Conservation (phyloP, 1,140 invertebrate species). For the Zophobas morio region DNA sequence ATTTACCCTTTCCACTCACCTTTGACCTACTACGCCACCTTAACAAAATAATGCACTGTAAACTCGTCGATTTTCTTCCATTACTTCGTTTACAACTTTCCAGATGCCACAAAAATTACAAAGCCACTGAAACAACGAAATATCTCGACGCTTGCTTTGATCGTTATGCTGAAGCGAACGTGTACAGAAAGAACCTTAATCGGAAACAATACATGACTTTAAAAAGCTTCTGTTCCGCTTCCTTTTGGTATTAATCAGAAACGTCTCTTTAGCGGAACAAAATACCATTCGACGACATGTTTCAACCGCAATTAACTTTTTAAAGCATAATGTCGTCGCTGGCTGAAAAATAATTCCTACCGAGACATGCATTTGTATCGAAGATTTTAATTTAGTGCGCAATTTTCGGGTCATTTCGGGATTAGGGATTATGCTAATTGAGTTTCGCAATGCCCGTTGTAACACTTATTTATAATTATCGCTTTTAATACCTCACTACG, state of each 20-base stretch:
- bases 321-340: not conserved
- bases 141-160: conserved; percentile 2
- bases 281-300: conserved; percentile 24
- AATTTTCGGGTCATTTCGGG: conserved; percentile 51
- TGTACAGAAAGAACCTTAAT: conserved; percentile 18
- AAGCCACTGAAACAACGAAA: not conserved
- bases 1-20: no score
- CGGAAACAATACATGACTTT: conserved; percentile 35
- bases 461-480: conserved; percentile 54
- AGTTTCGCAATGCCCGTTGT: conserved; percentile 39
- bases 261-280: conserved; percentile 25
- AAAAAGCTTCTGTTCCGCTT: conserved; percentile 27
- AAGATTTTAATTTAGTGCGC: conserved; percentile 29
- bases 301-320: conserved; percentile 21
- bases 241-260: conserved; percentile 24
- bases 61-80: no score
- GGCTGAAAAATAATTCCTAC: conserved; percentile 3
- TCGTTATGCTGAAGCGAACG: conserved; percentile 24
- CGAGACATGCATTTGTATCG: not conserved
- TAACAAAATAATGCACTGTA: no score
- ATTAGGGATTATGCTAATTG: conserved; percentile 53
- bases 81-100: not conserved
- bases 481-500: conserved; percentile 43
- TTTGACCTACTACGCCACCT: no score
- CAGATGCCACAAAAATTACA: not conserved